Base-by-base conservation (phyloP, 2,888 invertebrate species). In the Eilema caniola region DNA sequence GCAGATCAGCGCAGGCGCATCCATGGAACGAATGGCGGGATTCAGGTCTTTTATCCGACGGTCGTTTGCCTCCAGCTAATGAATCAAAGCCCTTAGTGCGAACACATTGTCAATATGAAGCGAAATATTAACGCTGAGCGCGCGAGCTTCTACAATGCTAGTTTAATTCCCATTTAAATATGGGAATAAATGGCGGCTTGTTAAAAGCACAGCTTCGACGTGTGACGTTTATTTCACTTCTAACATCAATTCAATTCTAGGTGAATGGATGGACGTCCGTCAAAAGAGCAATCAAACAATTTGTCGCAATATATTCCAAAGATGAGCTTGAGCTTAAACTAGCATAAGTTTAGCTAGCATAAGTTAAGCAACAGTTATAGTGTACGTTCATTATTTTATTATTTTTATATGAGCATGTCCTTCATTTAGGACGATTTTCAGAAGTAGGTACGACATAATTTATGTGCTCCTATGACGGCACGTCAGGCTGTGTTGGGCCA, bases 41-140 rank as follows among this genome's bases (percentile, higher is more conserved):
- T 90, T 90, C 91, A 90, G 87, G 86, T 90, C 91, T 89, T 93
- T 94, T 95, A 93, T 93, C 80, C 87, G 75, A 71, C 83, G 94
- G 93, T 92, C 94, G 89, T 94, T 95, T 89, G 89, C 93, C 93
- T 88, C 85, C 84, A 76, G 90, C 90, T 95, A 94, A 95, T 95
- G 94, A 95, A 94, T 94, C 93, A 90, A 90, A 90, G 88, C 88
- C 87, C 88, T 92, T 83, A 88, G 89, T 88, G 88, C 82, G 90
- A 90, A 86, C 88, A 89, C 89, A 92, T 93, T 93, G 92, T 91
- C 93, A 94, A 94, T 93, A 91, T 88, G 86, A 86, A 90, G 92
- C 89, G 87, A 90, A 93, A 92, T 92, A 93, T 93, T 90, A 91
- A 91, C 86, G 87, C 86, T 87, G 86, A 86, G 86, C 86, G 87